Evolutionary conservation across 2,113 vertebrate species (phyloP).

Genomic region (Aldabrachelys gigantea): DNA sequence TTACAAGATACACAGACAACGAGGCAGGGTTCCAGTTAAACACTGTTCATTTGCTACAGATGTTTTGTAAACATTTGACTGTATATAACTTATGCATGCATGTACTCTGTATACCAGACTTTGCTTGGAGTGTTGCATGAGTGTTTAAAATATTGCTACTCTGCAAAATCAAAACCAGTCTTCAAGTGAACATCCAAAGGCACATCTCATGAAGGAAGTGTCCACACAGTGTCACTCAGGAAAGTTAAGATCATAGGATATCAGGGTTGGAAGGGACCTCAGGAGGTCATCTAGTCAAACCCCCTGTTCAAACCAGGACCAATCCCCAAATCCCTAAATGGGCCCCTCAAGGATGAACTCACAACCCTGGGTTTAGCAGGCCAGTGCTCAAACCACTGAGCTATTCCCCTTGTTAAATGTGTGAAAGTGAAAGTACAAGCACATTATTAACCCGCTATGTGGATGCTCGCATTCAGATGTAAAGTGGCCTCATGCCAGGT

Average conservation of each 20-base stretch:
- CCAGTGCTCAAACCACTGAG: too few relatives aligned
- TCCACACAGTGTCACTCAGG: neutral
- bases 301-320: too few relatives aligned
- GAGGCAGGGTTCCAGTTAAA: neutral
- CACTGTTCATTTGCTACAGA: neutral
- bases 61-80: neutral
- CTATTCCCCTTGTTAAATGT: too few relatives aligned
- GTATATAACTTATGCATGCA: rapidly evolving
- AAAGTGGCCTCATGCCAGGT: rapidly evolving
- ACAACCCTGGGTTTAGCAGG: too few relatives aligned
- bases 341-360: too few relatives aligned
- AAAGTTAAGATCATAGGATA: neutral
- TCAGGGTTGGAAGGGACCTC: too few relatives aligned
- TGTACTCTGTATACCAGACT: neutral
- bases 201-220: neutral
- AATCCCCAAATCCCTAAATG: too few relatives aligned
- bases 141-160: neutral
- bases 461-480: neutral
- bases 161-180: rapidly evolving
- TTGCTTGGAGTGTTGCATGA: neutral
- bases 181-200: neutral
- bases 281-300: too few relatives aligned
- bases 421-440: too few relatives aligned
- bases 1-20: rapidly evolving
- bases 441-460: too few relatives aligned